Evolutionary conservation across 1,140 invertebrate genomes (phyloP), one percentile per base, ranked within the genome.

Genomic region (Sesamia nonagrioides): DNA sequence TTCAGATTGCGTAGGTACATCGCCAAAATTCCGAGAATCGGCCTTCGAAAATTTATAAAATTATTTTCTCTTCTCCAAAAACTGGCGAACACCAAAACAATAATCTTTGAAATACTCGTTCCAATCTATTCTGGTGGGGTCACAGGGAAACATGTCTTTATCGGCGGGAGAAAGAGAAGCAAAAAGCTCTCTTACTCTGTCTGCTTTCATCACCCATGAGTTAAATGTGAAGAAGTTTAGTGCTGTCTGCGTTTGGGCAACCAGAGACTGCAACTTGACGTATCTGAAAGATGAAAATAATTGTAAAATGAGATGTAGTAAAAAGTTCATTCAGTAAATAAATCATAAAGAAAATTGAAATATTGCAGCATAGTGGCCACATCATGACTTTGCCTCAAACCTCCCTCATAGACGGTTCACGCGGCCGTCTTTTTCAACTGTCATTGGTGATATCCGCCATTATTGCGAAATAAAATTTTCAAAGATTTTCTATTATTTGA

Each of bases 161-260:
- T 85, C 84, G 6, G 17, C 13, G 9, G 37, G 18, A 6, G 77
- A 71, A 7, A 82, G 66, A 6, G 78, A 78, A 2, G 56, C 63
- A 17, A 48, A 61, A 0, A 82, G 56, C 8, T 54, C 60, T 37
- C 60, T 18, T 2, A 60, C 35, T 40, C 60, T 27, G 6, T 80
- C 75, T 3, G 56, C 48, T 21, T 77, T 69, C 9, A 80, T 72
- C 9, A 52, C 6, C 83, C 80, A 82, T 6, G 81, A 73, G 21
- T 84, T n/a, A 5, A 6, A 35, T 15, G 76, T 61, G 73, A 84
- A 84, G 33, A 52, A 82, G 9, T 76, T 13, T 6, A 78, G 11
- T 11, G 48, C 6, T 1, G 54, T 35, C 2, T 50, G 58, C 4
- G 56, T 73, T 21, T 60, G 35, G 11, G 37, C 40, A 0, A 74